Conservation (phyloP, 2,113 vertebrate genomes). For the Anser cygnoides region DNA sequence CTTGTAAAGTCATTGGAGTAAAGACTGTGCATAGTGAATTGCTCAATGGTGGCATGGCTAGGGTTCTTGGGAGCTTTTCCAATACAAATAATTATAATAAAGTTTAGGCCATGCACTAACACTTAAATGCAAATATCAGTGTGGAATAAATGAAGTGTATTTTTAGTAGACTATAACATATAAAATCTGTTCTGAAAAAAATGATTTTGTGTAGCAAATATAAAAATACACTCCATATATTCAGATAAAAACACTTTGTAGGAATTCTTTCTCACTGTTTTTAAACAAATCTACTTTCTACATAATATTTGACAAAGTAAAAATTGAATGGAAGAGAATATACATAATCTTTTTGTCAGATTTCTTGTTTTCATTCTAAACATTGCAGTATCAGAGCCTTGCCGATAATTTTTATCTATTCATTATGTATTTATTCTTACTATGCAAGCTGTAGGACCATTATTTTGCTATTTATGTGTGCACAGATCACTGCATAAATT, state of each 20-base stretch:
- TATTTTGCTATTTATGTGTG: conserved; percentile 53
- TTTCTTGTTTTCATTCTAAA: conserved; percentile 26
- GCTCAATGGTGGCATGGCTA: neutral
- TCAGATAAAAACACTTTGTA: neutral
- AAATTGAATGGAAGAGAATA: neutral
- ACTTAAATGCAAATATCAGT: neutral
- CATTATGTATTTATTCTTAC: conserved; percentile 48
- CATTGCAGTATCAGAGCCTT: neutral
- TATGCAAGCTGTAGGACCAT: conserved; percentile 42
- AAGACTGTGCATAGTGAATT: neutral
- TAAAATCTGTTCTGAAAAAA: neutral
- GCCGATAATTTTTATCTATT: conserved; percentile 36
- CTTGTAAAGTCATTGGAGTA: neutral
- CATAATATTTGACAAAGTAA: neutral
- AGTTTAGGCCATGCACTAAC: neutral
- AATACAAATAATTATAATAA: neutral
- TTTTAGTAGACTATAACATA: neutral
- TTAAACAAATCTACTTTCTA: neutral
- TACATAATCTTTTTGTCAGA: conserved; percentile 4
- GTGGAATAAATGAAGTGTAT: neutral
- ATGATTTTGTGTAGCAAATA: neutral
- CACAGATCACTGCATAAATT: conserved; percentile 51
- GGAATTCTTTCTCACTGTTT: neutral
- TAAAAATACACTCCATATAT: neutral
- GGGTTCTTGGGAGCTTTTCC: neutral